These are phyloP conservation scores for Arizona elegans DNA, from an alignment of 2,113 vertebrate species.

Conservation along the genomic window DNA sequence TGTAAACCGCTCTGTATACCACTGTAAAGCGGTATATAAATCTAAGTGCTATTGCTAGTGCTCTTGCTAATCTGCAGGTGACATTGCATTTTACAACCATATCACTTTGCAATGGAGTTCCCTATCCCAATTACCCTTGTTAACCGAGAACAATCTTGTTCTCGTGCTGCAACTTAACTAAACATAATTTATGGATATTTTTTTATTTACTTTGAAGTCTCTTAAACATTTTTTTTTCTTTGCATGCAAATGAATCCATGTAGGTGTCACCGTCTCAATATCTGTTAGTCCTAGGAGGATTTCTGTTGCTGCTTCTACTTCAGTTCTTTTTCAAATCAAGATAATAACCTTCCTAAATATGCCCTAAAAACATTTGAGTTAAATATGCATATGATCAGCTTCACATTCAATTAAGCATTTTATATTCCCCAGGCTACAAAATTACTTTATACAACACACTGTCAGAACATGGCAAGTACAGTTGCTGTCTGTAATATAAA, in stretches of 20 bases:
- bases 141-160: neutral
- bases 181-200: neutral
- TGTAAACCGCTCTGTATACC: too few species aligned
- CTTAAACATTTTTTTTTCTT: constrained; percentile 7
- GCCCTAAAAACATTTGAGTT: constrained; percentile 28
- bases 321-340: constrained; percentile 27
- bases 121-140: neutral
- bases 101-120: neutral
- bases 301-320: constrained; percentile 15
- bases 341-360: constrained; percentile 29
- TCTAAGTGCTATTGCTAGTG: too few species aligned
- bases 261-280: constrained; percentile 12
- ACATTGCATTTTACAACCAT: neutral
- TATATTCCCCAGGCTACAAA: constrained; percentile 23
- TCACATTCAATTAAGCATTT: constrained; percentile 33
- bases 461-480: constrained; percentile 15
- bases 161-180: neutral
- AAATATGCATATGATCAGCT: constrained; percentile 30
- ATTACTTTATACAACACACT: constrained; percentile 9
- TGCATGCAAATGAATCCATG: constrained; percentile 12
- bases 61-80: neutral
- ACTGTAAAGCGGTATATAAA: too few species aligned
- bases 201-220: neutral
- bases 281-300: neutral
- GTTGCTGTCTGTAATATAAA: constrained; percentile 7